A percentile compares a stretch with the other conserved stretches of the same genome.
Conservation (phyloP, 2,113 vertebrate species). For the Platanista minor region DNA sequence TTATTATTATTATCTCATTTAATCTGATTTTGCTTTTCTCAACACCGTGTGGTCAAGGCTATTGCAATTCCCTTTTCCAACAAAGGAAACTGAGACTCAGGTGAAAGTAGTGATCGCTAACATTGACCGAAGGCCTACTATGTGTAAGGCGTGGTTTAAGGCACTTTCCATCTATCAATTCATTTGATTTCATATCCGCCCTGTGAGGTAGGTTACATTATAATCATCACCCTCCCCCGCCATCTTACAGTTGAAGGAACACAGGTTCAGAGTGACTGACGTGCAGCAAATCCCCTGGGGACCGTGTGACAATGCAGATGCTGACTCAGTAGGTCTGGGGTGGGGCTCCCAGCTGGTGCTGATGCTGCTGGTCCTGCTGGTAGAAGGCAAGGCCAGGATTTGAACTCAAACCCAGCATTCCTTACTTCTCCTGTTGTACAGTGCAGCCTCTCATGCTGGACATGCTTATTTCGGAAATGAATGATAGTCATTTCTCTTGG, state of each 20-base stretch:
- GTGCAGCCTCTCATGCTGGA: neutral
- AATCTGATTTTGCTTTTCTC: neutral
- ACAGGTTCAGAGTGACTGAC: neutral
- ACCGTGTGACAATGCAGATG: neutral
- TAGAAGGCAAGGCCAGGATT: neutral
- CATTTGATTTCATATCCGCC: neutral
- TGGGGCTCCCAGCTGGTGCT: neutral
- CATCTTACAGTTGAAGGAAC: neutral
- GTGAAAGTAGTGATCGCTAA: neutral
- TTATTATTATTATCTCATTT: neutral
- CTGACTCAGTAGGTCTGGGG: neutral
- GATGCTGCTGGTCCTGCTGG: neutral
- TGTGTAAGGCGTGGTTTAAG: neutral
- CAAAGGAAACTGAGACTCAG: neutral
- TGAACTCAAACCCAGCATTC: neutral
- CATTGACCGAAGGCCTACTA: neutral
- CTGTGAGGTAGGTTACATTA: neutral
- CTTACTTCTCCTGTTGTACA: rapidly evolving
- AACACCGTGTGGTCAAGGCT: neutral
- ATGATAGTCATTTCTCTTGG: neutral
- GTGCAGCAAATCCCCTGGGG: too few relatives aligned
- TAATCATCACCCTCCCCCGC: neutral
- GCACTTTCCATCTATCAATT: neutral
- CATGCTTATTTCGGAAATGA: neutral
- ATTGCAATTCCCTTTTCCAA: neutral